A percentile compares a stretch with the other conserved stretches of the same genome.
These are phyloP conservation scores for Bellardia pandia DNA, from an alignment of 2,888 invertebrate genomes.

Conservation along the genomic window DNA sequence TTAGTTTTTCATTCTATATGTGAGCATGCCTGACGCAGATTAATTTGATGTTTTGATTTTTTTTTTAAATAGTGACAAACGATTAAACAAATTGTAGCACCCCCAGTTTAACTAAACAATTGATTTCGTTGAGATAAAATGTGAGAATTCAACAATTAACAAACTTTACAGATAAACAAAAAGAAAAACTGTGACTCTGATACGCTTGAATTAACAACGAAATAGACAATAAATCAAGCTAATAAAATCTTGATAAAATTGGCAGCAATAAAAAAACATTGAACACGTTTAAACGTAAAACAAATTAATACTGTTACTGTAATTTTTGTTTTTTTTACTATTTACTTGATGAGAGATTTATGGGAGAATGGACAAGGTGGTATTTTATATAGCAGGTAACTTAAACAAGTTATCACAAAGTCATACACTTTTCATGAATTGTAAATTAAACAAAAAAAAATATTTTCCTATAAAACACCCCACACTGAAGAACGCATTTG, in stretches of 20 bases:
- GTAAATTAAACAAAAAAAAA: no score
- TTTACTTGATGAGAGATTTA: not conserved
- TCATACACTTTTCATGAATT: not conserved
- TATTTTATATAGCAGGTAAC: not conserved
- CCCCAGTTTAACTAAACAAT: constrained; percentile 24
- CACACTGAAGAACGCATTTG: no score
- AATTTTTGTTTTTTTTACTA: not conserved
- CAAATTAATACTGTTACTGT: not conserved
- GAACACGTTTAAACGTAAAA: not conserved
- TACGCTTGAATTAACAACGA: constrained; percentile 57
- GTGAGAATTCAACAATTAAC: constrained; percentile 47
- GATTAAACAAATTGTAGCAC: constrained; percentile 52
- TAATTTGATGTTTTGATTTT: constrained; percentile 9
- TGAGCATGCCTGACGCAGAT: not conserved
- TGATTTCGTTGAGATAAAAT: constrained; percentile 36
- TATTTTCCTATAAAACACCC: no score
- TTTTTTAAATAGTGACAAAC: constrained; percentile 38
- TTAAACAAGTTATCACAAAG: not conserved
- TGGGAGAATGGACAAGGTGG: not conserved
- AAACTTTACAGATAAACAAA: not conserved
- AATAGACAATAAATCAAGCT: constrained; percentile 13
- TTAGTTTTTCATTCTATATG: not conserved
- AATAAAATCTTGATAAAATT: constrained; percentile 40
- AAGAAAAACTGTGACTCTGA: constrained; percentile 1
- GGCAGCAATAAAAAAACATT: not conserved